phyloP scores from a whole-genome alignment of 2,797 vertebrate genomes.

The Falco cherrug region DNA sequence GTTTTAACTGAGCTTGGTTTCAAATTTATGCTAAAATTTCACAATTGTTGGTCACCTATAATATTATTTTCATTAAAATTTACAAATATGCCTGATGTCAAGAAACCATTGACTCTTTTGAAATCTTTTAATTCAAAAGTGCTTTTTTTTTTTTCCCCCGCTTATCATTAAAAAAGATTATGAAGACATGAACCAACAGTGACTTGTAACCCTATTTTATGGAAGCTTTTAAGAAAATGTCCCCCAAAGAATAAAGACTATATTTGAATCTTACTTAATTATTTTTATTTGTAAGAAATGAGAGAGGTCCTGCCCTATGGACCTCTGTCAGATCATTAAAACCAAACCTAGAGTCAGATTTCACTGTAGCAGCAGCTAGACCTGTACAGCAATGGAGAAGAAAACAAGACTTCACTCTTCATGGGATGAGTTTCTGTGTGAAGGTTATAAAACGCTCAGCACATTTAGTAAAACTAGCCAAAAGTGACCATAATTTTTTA shows the following conservation, averaged over 20 bases:
- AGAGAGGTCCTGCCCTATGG: background rate
- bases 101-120: background rate
- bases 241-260: background rate
- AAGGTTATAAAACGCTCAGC: background rate
- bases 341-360: background rate
- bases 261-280: background rate
- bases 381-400: background rate
- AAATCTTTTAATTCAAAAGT: background rate
- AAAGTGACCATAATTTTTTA: background rate
- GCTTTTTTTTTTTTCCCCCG: background rate
- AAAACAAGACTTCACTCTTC: background rate
- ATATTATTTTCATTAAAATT: background rate
- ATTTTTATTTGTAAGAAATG: background rate
- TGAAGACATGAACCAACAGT: background rate
- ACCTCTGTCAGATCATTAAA: background rate
- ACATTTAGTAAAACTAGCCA: background rate
- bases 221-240: background rate
- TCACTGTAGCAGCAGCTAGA: background rate
- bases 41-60: fast-evolving
- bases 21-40: background rate
- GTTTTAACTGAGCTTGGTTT: background rate
- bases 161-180: background rate
- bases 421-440: background rate
- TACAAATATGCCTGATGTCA: background rate
- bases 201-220: background rate